Evolutionary conservation across 2,888 invertebrate genomes (phyloP), one percentile per base, ranked within the genome.

Genomic region (Thecocarcelia acutangulata): DNA sequence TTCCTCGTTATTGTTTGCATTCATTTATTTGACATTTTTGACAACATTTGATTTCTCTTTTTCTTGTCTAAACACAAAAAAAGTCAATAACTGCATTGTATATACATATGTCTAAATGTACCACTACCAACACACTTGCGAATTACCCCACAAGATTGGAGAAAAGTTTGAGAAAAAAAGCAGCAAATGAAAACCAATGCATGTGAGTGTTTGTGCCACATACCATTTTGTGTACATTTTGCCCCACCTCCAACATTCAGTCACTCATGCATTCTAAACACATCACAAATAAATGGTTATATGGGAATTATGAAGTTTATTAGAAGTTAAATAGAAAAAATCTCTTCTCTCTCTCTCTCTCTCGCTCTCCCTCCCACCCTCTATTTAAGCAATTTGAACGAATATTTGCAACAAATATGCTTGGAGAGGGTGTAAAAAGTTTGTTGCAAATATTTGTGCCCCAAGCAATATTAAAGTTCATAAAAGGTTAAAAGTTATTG

Each of bases 11-110:
- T 37, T 66, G 66, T 78, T 78, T 64, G 66, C 59, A 66, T 73
- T 78, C 66, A 78, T 78, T 72, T 81, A 63, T 76, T 82, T 82
- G 82, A 78, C 82, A 82, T 78, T 82, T 82, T 75, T 82, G 82
- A 82, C 82, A 81, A 81, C 81, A 77, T 77, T 73, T 77, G 73
- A 77, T 58, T 74, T 82, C 72, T 64, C 19, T 48, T 69, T 37
- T 76, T 21, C 33, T 69, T 64, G 46, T 74, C 70, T 77, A 64
- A 70, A 33, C 33, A 8, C 33, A 33, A 3, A 66, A 70, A 73
- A 77, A 73, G 77, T 82, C 77, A 74, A 69, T 74, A 74, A 61
- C 40, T 74, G 73, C 73, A 63, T n/a, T n/a, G n/a, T n/a, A n/a
- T n/a, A n/a, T n/a, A n/a, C n/a, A n/a, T n/a, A 48, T 42, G 59